Percentiles rank a stretch among this genome's conserved stretches.
These are phyloP conservation scores for Sebastes flavidus DNA, from an alignment of 2,797 vertebrate genomes.

Conservation along the genomic window DNA sequence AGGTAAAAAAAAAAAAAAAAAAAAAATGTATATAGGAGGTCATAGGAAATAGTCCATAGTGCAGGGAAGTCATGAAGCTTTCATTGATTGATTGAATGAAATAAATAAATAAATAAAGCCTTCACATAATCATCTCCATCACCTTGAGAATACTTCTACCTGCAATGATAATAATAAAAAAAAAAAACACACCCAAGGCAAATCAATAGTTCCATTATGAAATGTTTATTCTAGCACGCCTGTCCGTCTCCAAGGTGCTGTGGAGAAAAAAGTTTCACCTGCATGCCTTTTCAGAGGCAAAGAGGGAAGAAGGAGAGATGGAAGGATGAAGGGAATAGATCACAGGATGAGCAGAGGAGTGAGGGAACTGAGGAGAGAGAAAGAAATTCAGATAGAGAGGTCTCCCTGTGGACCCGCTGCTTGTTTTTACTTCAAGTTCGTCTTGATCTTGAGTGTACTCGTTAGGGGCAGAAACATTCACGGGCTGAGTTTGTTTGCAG, in stretches of 20 bases:
- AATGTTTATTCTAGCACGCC: conserved; percentile 59
- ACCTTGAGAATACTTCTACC: conserved; percentile 64
- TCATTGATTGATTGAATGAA: background rate
- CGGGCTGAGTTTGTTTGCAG: conserved; percentile 28
- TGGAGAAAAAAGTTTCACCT: conserved; percentile 40
- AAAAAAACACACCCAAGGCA: conserved; percentile 22
- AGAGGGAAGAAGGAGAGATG: background rate
- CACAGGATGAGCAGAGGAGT: conserved; percentile 22
- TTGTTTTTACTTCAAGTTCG: conserved; percentile 31
- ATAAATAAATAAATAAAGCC: conserved; percentile 39
- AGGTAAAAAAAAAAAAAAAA: no score
- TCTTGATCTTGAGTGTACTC: conserved; percentile 47
- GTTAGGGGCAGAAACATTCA: conserved; percentile 3
- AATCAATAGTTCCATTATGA: conserved; percentile 71
- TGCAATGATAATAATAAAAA: conserved; percentile 2
- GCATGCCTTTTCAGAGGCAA: conserved; percentile 10
- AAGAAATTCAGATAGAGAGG: background rate
- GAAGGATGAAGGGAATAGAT: conserved; percentile 30
- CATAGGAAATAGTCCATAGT: no score
- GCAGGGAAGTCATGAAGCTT: no score
- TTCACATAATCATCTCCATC: conserved; percentile 54
- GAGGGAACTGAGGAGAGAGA: conserved; percentile 17
- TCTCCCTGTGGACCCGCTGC: conserved; percentile 40
- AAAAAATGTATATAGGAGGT: no score
- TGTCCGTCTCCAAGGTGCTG: conserved; percentile 19